phyloP scores from a whole-genome alignment of 2,797 vertebrate genomes.

The Muscicapa comitata region DNA sequence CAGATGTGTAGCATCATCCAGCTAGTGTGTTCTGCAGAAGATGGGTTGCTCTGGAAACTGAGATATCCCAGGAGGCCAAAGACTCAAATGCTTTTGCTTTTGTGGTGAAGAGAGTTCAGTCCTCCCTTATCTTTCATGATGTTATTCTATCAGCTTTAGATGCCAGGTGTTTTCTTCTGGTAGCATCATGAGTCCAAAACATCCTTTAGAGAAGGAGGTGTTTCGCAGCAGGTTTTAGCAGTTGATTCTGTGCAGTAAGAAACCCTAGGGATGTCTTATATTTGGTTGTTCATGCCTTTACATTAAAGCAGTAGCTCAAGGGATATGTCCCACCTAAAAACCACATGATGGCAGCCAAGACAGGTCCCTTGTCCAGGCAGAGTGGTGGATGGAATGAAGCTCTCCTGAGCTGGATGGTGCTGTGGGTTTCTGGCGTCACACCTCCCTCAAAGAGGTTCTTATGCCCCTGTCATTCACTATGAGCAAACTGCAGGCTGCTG shows the following conservation, averaged over 20 bases:
- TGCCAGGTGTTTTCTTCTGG: neutral
- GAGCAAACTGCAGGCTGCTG: neutral
- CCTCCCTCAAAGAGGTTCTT: neutral
- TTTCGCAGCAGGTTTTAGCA: neutral
- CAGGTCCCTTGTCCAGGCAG: neutral
- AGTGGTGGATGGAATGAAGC: neutral
- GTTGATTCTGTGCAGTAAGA: neutral
- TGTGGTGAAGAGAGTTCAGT: neutral
- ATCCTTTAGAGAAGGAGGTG: neutral
- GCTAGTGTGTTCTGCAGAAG: accelerated
- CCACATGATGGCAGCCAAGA: neutral
- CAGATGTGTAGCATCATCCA: neutral
- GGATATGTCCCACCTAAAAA: neutral
- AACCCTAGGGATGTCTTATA: neutral
- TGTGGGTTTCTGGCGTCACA: neutral
- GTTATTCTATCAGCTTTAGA: neutral
- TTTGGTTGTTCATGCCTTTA: neutral
- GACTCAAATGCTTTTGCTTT: neutral
- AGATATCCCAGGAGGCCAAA: neutral
- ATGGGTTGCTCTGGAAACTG: neutral
- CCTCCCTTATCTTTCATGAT: neutral
- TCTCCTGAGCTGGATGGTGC: neutral
- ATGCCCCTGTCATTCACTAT: accelerated
- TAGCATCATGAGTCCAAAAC: neutral
- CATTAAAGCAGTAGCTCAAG: neutral